phyloP scores from a whole-genome alignment of 2,888 invertebrate species.

The Oligia latruncula region DNA sequence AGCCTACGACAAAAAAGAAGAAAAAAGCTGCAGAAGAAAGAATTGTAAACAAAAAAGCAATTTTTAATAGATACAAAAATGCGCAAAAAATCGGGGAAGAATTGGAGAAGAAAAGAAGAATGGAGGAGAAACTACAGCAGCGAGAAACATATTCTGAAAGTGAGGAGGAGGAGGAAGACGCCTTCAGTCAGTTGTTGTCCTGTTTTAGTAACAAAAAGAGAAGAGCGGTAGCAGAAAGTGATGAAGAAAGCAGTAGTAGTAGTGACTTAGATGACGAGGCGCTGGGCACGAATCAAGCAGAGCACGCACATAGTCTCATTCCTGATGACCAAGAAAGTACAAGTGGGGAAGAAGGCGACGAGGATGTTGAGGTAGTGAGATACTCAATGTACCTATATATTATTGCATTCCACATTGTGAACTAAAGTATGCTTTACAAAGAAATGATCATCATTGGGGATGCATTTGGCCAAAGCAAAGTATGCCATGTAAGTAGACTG shows the following conservation, averaged over 20 bases:
- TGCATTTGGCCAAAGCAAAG: no score
- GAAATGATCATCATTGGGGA: no score
- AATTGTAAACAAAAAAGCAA: constrained; percentile 82
- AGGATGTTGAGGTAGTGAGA: constrained; percentile 61
- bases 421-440: no score
- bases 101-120: constrained; percentile 80
- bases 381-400: background rate
- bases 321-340: constrained; percentile 23
- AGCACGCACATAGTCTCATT: constrained; percentile 6
- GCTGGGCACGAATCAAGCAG: constrained; percentile 21
- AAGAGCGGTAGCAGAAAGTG: constrained; percentile 74
- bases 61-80: constrained; percentile 88
- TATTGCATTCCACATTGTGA: background rate
- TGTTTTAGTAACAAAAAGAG: constrained; percentile 81
- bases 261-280: constrained; percentile 45
- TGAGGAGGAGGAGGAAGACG: constrained; percentile 87
- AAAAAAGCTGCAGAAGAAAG: constrained; percentile 74
- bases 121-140: constrained; percentile 80
- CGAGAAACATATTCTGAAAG: constrained; percentile 86
- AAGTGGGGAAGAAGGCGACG: constrained; percentile 36
- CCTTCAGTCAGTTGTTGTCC: constrained; percentile 88
- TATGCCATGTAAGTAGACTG: no score
- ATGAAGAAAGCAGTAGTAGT: constrained; percentile 72
- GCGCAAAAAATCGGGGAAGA: constrained; percentile 87
- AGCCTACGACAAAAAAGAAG: constrained; percentile 75